These are phyloP conservation scores for Lathronympha strigana DNA, from an alignment of 2,888 invertebrate genomes.

Conservation along the genomic window DNA sequence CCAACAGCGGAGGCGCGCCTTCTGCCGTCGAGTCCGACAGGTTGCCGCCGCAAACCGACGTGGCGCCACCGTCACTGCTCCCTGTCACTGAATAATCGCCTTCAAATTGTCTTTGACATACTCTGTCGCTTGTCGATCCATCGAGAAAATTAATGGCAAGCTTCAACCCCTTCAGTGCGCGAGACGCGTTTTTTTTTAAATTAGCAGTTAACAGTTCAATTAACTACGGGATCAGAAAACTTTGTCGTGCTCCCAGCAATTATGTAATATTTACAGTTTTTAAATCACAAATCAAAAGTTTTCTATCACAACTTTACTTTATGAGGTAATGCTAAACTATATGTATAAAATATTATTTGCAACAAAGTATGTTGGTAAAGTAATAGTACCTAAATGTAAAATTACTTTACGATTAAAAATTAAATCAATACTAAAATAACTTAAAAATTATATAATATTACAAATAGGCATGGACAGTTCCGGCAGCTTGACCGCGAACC, in stretches of 20 bases:
- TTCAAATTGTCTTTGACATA: constrained; percentile 40
- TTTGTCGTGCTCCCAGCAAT: no score
- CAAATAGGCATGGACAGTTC: no score
- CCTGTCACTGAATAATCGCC: constrained; percentile 68
- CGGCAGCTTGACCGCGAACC: no score
- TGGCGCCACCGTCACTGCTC: constrained; percentile 93
- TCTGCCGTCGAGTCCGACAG: constrained; percentile 91
- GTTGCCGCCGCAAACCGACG: constrained; percentile 92
- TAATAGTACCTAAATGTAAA: not conserved
- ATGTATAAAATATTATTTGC: not conserved
- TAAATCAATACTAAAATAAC: no score
- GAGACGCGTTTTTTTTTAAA: not conserved
- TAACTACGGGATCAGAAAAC: no score
- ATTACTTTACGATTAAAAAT: no score
- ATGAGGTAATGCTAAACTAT: not conserved
- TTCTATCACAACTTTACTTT: no score
- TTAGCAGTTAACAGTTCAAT: no score
- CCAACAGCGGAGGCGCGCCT: constrained; percentile 87
- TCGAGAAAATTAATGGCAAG: constrained; percentile 18
- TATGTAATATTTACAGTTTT: no score
- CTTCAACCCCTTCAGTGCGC: not conserved
- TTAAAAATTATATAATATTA: no score
- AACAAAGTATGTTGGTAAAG: not conserved
- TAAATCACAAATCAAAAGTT: no score
- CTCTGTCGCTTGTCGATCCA: constrained; percentile 21